These are phyloP conservation scores for Chymomyza caudatula DNA, from an alignment of 2,888 invertebrate species.

Conservation along the genomic window DNA sequence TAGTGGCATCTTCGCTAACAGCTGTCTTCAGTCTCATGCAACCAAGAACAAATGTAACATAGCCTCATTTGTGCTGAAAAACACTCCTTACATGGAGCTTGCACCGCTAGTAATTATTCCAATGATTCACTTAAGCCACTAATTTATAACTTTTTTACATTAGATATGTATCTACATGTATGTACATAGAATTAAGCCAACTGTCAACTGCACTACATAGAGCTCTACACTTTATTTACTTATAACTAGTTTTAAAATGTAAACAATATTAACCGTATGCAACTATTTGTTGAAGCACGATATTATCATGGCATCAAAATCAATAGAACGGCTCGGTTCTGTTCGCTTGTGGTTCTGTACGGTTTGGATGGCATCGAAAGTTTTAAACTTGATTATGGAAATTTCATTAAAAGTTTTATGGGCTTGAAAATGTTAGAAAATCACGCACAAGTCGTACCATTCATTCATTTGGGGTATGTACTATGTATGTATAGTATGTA, in stretches of 20 bases:
- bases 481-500: background rate
- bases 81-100: no score
- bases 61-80: no score
- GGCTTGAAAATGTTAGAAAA: conserved; percentile 55
- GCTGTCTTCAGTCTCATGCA: no score
- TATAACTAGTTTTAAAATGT: background rate
- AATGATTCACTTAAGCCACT: no score
- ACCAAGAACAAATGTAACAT: no score
- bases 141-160: no score
- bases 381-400: conserved; percentile 61
- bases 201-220: no score
- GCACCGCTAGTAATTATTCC: no score
- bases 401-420: conserved; percentile 66
- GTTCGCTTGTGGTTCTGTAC: background rate
- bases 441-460: conserved; percentile 46
- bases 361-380: conserved; percentile 16
- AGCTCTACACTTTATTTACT: background rate
- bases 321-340: background rate
- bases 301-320: background rate
- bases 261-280: background rate
- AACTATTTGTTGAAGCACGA: background rate
- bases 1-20: no score
- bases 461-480: background rate
- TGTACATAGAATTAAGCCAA: background rate
- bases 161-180: no score